These are phyloP conservation scores for Drosophila burlai DNA, from an alignment of 1,140 invertebrate species.

Conservation along the genomic window DNA sequence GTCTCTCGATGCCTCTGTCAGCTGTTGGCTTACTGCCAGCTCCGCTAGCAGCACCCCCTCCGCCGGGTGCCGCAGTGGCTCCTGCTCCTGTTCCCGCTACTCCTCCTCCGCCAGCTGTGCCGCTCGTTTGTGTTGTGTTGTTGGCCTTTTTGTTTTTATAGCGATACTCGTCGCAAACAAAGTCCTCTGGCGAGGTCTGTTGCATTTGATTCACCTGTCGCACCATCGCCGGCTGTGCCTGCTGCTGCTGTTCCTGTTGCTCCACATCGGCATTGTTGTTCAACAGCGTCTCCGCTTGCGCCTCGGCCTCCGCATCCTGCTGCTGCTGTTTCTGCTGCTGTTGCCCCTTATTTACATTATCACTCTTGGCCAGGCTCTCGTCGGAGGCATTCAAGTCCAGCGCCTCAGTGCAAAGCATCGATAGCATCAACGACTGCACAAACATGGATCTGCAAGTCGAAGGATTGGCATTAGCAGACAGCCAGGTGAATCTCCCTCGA, in stretches of 20 bases:
- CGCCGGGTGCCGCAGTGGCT: conserved; percentile 42
- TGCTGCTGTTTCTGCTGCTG: conserved; percentile 24
- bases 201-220: conserved; percentile 84
- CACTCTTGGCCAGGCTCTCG: conserved; percentile 73
- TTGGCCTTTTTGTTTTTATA: conserved; percentile 78
- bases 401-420: conserved; percentile 70
- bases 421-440: conserved; percentile 78
- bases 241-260: conserved; percentile 52
- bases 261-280: conserved; percentile 79
- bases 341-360: conserved; percentile 85
- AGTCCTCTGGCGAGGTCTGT: conserved; percentile 83
- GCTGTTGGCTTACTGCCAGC: conserved; percentile 74
- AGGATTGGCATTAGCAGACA: not conserved
- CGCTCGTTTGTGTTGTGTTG: conserved; percentile 72
- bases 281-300: conserved; percentile 74
- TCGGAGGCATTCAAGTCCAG: conserved; percentile 61
- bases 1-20: conserved; percentile 81
- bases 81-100: conserved; percentile 35
- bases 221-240: conserved; percentile 55
- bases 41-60: conserved; percentile 33
- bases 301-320: conserved; percentile 67
- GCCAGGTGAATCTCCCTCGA: not conserved
- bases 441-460: conserved; percentile 70
- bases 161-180: conserved; percentile 80
- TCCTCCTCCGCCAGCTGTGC: conserved; percentile 30